Percentiles rank a stretch among this genome's conserved stretches.
Evolutionary conservation across 2,888 invertebrate species (phyloP).

Genomic region (Doris montereyensis): DNA sequence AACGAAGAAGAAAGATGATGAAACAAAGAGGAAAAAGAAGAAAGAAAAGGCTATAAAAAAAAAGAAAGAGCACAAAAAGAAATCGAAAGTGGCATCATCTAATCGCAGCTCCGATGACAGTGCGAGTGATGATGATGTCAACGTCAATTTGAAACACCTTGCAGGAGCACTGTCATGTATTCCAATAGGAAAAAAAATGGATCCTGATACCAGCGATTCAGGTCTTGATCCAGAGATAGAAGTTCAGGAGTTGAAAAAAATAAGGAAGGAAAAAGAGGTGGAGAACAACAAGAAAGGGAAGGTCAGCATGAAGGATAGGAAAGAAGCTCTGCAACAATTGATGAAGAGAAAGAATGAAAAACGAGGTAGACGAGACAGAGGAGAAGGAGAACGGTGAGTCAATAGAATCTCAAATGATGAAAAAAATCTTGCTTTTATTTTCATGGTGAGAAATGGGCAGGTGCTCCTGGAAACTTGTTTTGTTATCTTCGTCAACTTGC

Average conservation of each 20-base stretch:
- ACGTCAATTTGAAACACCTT: background rate
- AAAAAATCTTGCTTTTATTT: too few relatives aligned
- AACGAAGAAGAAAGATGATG: slow-evolving; percentile 45
- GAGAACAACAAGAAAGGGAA: slow-evolving; percentile 28
- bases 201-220: slow-evolving; percentile 30
- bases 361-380: background rate
- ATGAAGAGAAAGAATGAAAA: slow-evolving; percentile 45
- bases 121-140: slow-evolving; percentile 45
- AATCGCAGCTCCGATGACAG: slow-evolving; percentile 17
- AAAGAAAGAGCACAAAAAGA: slow-evolving; percentile 41
- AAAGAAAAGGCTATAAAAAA: slow-evolving; percentile 23
- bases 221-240: slow-evolving; percentile 30
- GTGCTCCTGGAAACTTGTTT: too few relatives aligned
- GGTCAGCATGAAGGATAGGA: slow-evolving; percentile 20
- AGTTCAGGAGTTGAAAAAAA: slow-evolving; percentile 12
- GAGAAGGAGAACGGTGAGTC: background rate
- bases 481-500: too few relatives aligned
- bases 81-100: slow-evolving; percentile 24
- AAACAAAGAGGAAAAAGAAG: slow-evolving; percentile 30
- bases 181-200: background rate
- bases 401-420: background rate
- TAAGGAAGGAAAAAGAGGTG: slow-evolving; percentile 26
- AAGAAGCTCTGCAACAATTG: slow-evolving; percentile 41
- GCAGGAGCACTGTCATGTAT: background rate
- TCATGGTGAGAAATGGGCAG: too few relatives aligned